These are phyloP conservation scores for Mamestra brassicae DNA, from an alignment of 2,888 invertebrate genomes.

Conservation along the genomic window DNA sequence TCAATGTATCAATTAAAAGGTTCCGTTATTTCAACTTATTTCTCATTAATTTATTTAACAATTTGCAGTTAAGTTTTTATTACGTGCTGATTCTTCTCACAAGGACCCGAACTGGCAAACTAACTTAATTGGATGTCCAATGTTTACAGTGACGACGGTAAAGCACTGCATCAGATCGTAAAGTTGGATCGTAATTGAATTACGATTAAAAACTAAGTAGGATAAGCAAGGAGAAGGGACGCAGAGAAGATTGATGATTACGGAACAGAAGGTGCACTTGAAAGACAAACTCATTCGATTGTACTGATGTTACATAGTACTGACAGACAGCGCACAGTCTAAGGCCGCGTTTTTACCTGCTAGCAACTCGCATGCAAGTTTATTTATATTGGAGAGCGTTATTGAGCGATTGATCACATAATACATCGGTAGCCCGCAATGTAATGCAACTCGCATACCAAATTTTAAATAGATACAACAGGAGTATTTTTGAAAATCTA, in stretches of 20 bases:
- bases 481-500: too few relatives aligned
- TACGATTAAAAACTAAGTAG: conserved; percentile 38
- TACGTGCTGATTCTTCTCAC: conserved; percentile 1
- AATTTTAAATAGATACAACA: too few relatives aligned
- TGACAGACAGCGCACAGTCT: too few relatives aligned
- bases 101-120: neutral
- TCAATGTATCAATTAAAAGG: conserved; percentile 25
- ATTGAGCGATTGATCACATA: too few relatives aligned
- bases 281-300: neutral
- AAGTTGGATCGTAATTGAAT: conserved; percentile 42
- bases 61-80: conserved; percentile 45
- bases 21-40: conserved; percentile 21
- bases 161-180: conserved; percentile 33
- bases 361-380: too few relatives aligned
- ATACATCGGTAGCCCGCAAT: too few relatives aligned
- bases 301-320: neutral
- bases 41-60: conserved; percentile 22
- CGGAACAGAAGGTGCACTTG: conserved; percentile 35
- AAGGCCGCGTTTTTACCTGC: too few relatives aligned
- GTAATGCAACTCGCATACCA: too few relatives aligned
- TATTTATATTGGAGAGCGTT: too few relatives aligned
- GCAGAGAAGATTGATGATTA: neutral
- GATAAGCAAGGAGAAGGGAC: conserved; percentile 10
- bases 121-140: conserved; percentile 7
- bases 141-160: conserved; percentile 43